These are phyloP conservation scores for Aphis craccivora DNA, from an alignment of 1,140 invertebrate species.

Conservation along the genomic window DNA sequence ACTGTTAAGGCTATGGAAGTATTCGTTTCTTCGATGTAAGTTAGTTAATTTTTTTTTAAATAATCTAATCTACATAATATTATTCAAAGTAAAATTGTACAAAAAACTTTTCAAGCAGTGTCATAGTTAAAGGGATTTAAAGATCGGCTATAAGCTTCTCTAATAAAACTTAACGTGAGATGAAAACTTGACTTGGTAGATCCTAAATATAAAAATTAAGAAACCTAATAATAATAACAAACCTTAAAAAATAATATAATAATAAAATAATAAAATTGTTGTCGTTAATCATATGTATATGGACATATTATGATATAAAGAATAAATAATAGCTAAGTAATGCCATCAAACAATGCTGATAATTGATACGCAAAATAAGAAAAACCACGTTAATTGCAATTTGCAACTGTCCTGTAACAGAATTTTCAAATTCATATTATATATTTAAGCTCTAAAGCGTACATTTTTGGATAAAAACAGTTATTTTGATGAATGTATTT, in stretches of 20 bases:
- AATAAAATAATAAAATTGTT: background rate
- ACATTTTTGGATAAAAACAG: background rate
- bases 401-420: background rate
- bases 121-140: background rate
- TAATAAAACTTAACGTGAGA: background rate
- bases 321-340: background rate
- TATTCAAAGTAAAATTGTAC: background rate
- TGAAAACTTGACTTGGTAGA: background rate
- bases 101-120: background rate
- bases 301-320: background rate
- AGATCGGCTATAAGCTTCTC: background rate
- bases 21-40: background rate
- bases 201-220: background rate
- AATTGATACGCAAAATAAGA: background rate
- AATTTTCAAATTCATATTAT: background rate
- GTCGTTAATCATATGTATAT: background rate
- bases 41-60: conserved; percentile 17
- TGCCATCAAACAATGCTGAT: background rate
- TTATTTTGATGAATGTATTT: background rate
- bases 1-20: background rate
- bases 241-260: too few species aligned
- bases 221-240: background rate
- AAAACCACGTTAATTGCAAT: background rate
- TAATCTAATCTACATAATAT: conserved; percentile 3
- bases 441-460: background rate